These are phyloP conservation scores for Acropternis orthonyx DNA, from an alignment of 2,797 vertebrate species.

Conservation along the genomic window DNA sequence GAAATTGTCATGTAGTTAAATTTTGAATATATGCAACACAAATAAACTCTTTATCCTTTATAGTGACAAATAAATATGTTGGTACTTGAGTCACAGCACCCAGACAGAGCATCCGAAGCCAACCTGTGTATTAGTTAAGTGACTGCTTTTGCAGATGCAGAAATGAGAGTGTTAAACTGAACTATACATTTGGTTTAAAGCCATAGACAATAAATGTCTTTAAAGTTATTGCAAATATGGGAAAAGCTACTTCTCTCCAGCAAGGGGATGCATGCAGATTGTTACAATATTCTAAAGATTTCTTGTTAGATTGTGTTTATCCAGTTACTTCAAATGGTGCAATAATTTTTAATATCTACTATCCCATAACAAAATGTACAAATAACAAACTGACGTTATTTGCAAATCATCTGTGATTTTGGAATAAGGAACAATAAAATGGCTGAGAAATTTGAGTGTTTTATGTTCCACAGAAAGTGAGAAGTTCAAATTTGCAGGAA, in stretches of 20 bases:
- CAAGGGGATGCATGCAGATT: background rate
- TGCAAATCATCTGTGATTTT: background rate
- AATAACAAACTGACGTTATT: background rate
- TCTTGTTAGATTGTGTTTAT: background rate
- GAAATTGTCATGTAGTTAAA: background rate
- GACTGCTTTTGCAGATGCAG: background rate
- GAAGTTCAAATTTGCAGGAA: background rate
- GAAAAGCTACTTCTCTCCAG: background rate
- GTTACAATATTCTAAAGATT: background rate
- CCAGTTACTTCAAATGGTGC: background rate
- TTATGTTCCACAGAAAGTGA: background rate
- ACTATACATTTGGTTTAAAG: background rate
- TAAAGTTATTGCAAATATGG: background rate
- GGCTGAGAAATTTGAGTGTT: background rate
- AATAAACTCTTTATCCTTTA: background rate
- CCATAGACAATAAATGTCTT: background rate
- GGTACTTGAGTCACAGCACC: background rate
- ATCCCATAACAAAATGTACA: background rate
- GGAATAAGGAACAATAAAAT: background rate
- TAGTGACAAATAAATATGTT: background rate
- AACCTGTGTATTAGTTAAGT: background rate
- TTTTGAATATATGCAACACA: background rate
- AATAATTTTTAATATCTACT: background rate
- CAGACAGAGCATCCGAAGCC: background rate
- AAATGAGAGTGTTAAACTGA: background rate